Evolutionary conservation across 2,888 invertebrate species (phyloP).

Genomic region (Limnephilus auricula): DNA sequence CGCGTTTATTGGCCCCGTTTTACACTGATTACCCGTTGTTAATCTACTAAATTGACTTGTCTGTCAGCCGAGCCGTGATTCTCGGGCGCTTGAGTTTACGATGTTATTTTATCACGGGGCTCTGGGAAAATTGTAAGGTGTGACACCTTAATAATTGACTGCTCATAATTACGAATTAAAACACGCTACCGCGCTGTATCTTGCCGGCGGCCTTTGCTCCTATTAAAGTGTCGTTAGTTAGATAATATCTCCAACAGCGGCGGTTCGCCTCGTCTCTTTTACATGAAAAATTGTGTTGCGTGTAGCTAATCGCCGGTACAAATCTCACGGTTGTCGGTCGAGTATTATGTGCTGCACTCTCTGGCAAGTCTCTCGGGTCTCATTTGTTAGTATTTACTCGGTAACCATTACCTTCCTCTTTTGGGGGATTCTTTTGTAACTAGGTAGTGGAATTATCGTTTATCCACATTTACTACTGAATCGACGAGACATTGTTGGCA

Average conservation of each 20-base stretch:
- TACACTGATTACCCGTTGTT: constrained; percentile 65
- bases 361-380: constrained; percentile 26
- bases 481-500: neutral
- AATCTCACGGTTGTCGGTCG: constrained; percentile 59
- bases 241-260: constrained; percentile 60
- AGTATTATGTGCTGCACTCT: constrained; percentile 56
- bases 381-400: neutral
- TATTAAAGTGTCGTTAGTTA: constrained; percentile 65
- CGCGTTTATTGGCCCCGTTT: constrained; percentile 65
- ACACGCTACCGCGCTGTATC: constrained; percentile 61
- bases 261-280: constrained; percentile 46
- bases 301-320: constrained; percentile 63
- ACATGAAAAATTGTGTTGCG: constrained; percentile 54
- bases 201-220: constrained; percentile 54
- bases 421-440: neutral
- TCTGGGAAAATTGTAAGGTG: constrained; percentile 47
- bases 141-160: constrained; percentile 59
- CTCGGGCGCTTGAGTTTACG: constrained; percentile 36
- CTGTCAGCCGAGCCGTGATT: constrained; percentile 56
- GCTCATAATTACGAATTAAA: constrained; percentile 63
- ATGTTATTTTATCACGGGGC: constrained; percentile 47
- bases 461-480: neutral
- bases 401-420: neutral
- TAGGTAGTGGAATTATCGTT: neutral
- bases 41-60: constrained; percentile 66